phyloP scores from a whole-genome alignment of 2,113 vertebrate genomes.

The Macrotis lagotis region DNA sequence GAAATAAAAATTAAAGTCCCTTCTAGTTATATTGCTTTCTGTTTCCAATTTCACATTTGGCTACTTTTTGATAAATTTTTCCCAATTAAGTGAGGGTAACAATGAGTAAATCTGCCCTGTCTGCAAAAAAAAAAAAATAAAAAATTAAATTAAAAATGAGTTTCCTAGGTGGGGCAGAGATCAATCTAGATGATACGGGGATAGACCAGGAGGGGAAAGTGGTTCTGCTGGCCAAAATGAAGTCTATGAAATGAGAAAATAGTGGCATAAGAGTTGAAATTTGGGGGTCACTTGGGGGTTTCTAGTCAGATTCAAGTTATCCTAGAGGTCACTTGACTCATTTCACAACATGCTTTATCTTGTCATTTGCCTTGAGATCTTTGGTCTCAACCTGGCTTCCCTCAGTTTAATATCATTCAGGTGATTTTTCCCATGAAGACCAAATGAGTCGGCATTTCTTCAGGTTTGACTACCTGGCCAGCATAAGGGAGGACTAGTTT shows the following conservation, averaged over 20 bases:
- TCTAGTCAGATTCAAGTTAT: background rate
- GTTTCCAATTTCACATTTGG: background rate
- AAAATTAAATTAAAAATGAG: no score
- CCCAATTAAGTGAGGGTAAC: background rate
- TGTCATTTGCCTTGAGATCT: background rate
- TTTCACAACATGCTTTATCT: background rate
- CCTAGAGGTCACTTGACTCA: background rate
- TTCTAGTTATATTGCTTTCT: background rate
- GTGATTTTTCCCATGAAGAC: constrained; percentile 50
- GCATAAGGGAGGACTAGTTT: background rate
- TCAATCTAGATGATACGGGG: background rate
- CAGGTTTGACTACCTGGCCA: background rate
- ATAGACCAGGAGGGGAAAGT: background rate
- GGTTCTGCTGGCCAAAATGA: background rate
- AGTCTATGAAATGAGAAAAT: background rate
- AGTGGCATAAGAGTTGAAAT: background rate
- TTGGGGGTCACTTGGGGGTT: background rate
- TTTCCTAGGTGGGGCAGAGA: background rate
- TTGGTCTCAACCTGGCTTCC: background rate
- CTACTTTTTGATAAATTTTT: background rate
- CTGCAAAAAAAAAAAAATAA: background rate
- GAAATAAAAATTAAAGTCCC: background rate
- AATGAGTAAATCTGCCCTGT: background rate
- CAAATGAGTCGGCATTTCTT: constrained; percentile 21
- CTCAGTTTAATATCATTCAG: background rate